Evolutionary conservation across 2,888 invertebrate species (phyloP), one percentile per base, ranked within the genome.

Genomic region (Pachymerium ferrugineum): DNA sequence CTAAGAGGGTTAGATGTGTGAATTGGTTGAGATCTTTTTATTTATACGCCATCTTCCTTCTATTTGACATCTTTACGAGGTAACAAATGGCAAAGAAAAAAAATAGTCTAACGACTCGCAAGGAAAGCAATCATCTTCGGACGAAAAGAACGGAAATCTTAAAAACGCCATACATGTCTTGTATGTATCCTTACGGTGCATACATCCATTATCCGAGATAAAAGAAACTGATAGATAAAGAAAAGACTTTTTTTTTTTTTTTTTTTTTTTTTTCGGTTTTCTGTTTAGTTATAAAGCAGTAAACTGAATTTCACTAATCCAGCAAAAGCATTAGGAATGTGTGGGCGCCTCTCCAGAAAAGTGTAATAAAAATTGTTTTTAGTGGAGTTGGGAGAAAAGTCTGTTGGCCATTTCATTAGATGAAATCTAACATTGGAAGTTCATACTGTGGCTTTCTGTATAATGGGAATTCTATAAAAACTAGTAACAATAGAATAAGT

Each of bases 381-480:
- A 62, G 62, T 62, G 62, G 62, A 62, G 62, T 62, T 28, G 62
- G 25, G 62, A n/a, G n/a, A 62, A 62, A 62, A 62, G 25, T 62
- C 62, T 28, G 62, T 62, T 28, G 28, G 28, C 62, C 62, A 62
- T 62, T 62, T 62, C 62, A 62, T 62, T 62, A 62, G 62, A 62
- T 62, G 62, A 62, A 62, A 62, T 62, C 62, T 28, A 62, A 62
- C 62, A 62, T 62, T 62, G 62, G 62, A 62, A 62, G 62, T 62
- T n/a, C n/a, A 25, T 62, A 62, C 28, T 62, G 62, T 62, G 62
- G 62, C 62, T 62, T 62, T 62, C 62, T n/a, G 25, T 62, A 25
- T 62, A 62, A 62, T 62, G 62, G 62, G 28, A 25, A 62, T 62
- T 62, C 62, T 62, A 62, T 62, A 62, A 62, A 62, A 62, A n/a